Conservation (phyloP, 1,140 invertebrate genomes). For the Bombus difficillimus region DNA sequence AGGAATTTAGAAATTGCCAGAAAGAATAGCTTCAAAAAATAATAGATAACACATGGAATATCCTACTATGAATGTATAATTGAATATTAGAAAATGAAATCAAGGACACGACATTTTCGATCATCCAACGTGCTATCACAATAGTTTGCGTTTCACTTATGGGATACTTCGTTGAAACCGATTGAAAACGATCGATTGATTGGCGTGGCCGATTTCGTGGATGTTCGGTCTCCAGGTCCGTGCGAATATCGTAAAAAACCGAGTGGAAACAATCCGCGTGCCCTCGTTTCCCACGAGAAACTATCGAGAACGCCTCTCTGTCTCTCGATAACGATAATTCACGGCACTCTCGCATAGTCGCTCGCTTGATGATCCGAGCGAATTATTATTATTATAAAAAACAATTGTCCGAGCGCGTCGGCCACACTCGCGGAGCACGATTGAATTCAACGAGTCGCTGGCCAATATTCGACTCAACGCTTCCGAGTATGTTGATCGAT, state of each 20-base stretch:
- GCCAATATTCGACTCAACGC: constrained; percentile 8
- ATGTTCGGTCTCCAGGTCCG: constrained; percentile 62
- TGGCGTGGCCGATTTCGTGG: constrained; percentile 57
- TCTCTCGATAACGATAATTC: constrained; percentile 36
- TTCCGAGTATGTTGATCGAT: constrained; percentile 6
- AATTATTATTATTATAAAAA: constrained; percentile 58
- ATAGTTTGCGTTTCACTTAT: background rate
- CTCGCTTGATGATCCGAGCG: constrained; percentile 45
- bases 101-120: no score
- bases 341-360: constrained; percentile 16
- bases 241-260: constrained; percentile 69
- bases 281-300: constrained; percentile 46
- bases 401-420: constrained; percentile 48
- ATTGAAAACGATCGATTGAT: constrained; percentile 26
- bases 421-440: constrained; percentile 25
- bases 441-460: constrained; percentile 34
- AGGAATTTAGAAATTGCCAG: no score
- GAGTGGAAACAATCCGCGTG: constrained; percentile 63
- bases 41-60: no score
- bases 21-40: no score
- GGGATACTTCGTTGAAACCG: background rate
- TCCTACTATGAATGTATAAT: no score
- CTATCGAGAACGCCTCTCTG: constrained; percentile 46
- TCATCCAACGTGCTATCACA: background rate
- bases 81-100: no score